Evolutionary conservation across 2,113 vertebrate species (phyloP).

Genomic region (Pedionomus torquatus): DNA sequence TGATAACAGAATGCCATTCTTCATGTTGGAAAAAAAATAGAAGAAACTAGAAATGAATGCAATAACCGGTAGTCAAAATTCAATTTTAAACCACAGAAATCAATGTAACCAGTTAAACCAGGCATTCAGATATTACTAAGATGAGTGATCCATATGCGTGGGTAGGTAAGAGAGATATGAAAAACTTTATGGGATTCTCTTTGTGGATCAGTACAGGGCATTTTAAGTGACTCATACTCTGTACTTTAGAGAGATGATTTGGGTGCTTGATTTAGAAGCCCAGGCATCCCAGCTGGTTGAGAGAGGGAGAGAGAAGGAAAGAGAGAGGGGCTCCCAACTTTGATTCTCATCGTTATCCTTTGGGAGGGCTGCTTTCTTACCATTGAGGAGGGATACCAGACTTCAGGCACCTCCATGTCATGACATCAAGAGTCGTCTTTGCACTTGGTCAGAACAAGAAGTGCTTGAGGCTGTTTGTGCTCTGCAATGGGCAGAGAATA

Average conservation of each 20-base stretch:
- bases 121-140: neutral
- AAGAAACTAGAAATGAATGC: neutral
- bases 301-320: neutral
- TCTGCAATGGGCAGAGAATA: neutral
- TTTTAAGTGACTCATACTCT: slow-evolving; percentile 33
- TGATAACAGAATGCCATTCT: slow-evolving; percentile 22
- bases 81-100: neutral
- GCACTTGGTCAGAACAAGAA: accelerated
- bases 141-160: neutral
- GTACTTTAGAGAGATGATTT: neutral
- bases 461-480: neutral
- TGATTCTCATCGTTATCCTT: neutral
- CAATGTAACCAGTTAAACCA: neutral
- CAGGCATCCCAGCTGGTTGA: neutral
- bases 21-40: neutral
- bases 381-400: neutral
- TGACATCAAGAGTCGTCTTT: neutral
- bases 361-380: neutral
- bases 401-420: neutral
- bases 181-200: slow-evolving; percentile 33
- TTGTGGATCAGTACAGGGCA: neutral
- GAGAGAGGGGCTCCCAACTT: neutral
- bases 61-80: neutral
- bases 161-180: neutral
- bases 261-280: slow-evolving; percentile 26